Evolutionary conservation across 2,113 vertebrate species (phyloP).

Genomic region (Scatophagus argus): DNA sequence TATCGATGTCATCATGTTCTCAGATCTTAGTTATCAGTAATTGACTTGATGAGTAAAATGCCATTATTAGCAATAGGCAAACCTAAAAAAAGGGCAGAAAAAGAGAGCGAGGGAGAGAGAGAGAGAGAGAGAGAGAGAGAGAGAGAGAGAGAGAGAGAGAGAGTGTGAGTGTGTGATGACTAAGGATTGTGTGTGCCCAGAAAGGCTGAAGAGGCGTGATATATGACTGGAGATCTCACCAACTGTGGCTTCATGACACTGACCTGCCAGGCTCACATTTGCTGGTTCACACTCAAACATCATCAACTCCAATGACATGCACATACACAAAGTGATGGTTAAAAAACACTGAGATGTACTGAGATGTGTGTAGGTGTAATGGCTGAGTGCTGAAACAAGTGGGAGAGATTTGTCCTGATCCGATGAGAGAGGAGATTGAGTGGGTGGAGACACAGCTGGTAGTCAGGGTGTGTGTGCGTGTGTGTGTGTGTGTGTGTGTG

Average conservation of each 20-base stretch:
- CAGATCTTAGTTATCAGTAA: too few species aligned
- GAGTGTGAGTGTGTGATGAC: constrained; percentile 28
- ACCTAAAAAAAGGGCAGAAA: too few species aligned
- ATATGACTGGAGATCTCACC: constrained; percentile 37
- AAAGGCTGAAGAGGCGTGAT: constrained; percentile 33
- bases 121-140: background rate
- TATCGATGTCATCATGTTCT: too few species aligned
- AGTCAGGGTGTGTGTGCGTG: constrained; percentile 27
- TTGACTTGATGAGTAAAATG: background rate
- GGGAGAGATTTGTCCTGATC: constrained; percentile 45
- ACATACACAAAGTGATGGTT: background rate
- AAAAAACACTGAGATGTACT: background rate
- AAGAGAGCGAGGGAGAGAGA: background rate
- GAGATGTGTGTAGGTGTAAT: constrained; percentile 36
- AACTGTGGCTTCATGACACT: constrained; percentile 29
- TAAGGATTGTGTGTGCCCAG: constrained; percentile 7
- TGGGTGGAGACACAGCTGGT: constrained; percentile 57
- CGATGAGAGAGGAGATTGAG: constrained; percentile 49
- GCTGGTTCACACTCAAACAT: constrained; percentile 29
- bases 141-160: background rate
- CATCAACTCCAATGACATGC: background rate
- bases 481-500: constrained; percentile 28
- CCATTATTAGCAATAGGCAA: background rate
- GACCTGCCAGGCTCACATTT: constrained; percentile 41
- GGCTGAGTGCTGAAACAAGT: constrained; percentile 38